Conservation (phyloP, 2,888 invertebrate genomes). For the Chymomyza caudatula region DNA sequence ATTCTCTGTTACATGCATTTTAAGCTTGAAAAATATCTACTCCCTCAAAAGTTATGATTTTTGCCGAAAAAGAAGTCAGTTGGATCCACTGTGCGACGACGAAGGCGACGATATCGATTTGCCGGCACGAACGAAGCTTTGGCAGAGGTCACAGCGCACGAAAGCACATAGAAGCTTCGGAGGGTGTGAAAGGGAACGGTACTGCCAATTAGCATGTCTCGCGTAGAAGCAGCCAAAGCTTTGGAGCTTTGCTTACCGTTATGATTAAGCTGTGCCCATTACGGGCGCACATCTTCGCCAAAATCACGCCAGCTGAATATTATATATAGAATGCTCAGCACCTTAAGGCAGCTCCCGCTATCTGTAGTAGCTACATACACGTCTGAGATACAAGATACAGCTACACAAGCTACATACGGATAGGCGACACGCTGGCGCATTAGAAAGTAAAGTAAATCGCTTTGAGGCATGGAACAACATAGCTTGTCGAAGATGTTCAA, state of each 20-base stretch:
- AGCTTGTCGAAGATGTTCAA: slow-evolving; percentile 57
- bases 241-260: slow-evolving; percentile 22
- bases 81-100: too few species aligned
- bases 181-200: neutral
- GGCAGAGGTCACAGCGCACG: slow-evolving; percentile 58
- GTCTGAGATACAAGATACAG: slow-evolving; percentile 7
- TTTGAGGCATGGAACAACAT: neutral
- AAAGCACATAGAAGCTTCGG: slow-evolving; percentile 15
- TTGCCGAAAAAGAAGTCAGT: too few species aligned
- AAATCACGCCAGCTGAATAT: slow-evolving; percentile 34
- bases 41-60: too few species aligned
- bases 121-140: slow-evolving; percentile 33
- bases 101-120: slow-evolving; percentile 24
- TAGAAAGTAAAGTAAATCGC: slow-evolving; percentile 61
- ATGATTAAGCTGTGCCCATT: slow-evolving; percentile 21
- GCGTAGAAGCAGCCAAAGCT: slow-evolving; percentile 1
- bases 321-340: slow-evolving; percentile 52
- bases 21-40: too few species aligned
- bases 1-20: too few species aligned
- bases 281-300: neutral
- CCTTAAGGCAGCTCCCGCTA: slow-evolving; percentile 34
- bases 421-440: slow-evolving; percentile 29
- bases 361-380: too few species aligned
- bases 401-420: slow-evolving; percentile 6
- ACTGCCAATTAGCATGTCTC: slow-evolving; percentile 14